Evolutionary conservation across 2,888 invertebrate genomes (phyloP), one percentile per base, ranked within the genome.

Genomic region (Coenonympha arcania): DNA sequence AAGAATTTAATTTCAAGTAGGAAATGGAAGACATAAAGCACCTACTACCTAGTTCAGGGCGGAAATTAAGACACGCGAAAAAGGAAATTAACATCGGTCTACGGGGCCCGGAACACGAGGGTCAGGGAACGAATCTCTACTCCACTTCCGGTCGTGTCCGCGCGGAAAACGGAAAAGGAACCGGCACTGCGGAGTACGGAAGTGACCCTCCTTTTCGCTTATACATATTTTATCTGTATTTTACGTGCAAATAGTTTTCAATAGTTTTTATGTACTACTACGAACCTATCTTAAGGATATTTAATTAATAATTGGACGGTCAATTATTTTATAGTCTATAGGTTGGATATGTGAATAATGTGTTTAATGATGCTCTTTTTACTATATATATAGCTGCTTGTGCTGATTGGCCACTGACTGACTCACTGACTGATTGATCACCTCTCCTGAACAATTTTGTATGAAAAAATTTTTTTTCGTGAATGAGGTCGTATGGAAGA

Each of bases 41-140:
- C n/a, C n/a, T n/a, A n/a, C n/a, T n/a, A n/a, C n/a, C n/a, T n/a
- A 37, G 33, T 50, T 47, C 18, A 72, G 71, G 70, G 71, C 80
- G 83, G 83, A 85, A 83, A 84, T 83, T 79, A 81, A 80, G 76
- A 76, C 73, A 78, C 75, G 75, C 78, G 79, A 76, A 80, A 79
- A 72, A 85, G 85, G 86, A 86, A 87, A 85, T 86, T 83, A 81
- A 73, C 69, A 71, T 68, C 65, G 69, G 76, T 69, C 73, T 70
- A 69, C 66, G 68, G 75, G 71, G 63, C 67, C 73, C 76, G 82
- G 83, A 83, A 71, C 71, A 61, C 57, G 69, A 69, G 73, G 71
- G 65, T 62, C 58, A 58, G 55, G 62, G 64, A 63, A 72, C 71
- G 69, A 73, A 75, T 73, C 71, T 79, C 69, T 70, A 71, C 70